These are phyloP conservation scores for Trichogramma pretiosum DNA, from an alignment of 1,140 invertebrate genomes.

Conservation along the genomic window DNA sequence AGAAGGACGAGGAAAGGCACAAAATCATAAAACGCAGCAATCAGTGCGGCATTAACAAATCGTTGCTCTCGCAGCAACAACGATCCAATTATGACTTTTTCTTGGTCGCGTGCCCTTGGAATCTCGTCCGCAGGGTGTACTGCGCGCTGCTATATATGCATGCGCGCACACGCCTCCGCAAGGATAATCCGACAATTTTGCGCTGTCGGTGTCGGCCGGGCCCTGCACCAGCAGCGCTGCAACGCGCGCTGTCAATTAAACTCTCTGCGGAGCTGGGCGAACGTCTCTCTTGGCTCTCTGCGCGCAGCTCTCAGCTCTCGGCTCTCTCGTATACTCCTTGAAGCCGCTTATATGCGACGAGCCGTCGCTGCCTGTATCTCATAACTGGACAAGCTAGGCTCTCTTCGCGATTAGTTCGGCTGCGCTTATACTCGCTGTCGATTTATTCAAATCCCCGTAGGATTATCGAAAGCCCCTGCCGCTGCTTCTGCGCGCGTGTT, in stretches of 20 bases:
- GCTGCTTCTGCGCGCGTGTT: no score
- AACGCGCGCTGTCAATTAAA: neutral
- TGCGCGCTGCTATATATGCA: no score
- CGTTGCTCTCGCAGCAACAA: no score
- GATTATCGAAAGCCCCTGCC: conserved; percentile 7
- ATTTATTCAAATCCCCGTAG: conserved; percentile 16
- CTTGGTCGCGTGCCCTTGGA: no score
- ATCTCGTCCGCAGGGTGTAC: no score
- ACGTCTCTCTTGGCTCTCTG: neutral
- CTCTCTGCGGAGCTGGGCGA: neutral
- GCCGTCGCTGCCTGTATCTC: no score
- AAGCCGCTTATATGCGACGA: neutral
- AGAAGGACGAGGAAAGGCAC: no score
- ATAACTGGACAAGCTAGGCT: neutral
- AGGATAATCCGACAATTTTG: conserved; percentile 2
- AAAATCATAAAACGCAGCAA: no score
- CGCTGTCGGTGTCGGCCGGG: neutral
- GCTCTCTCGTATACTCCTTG: neutral
- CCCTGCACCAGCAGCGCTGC: neutral
- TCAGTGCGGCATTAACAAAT: no score
- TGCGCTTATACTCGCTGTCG: neutral
- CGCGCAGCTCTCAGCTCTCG: no score
- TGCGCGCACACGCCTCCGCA: no score
- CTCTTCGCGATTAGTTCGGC: conserved; percentile 5
- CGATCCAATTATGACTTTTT: no score